Conservation (phyloP, 64 coral and sea anemone species). For the Porites lutea region DNA sequence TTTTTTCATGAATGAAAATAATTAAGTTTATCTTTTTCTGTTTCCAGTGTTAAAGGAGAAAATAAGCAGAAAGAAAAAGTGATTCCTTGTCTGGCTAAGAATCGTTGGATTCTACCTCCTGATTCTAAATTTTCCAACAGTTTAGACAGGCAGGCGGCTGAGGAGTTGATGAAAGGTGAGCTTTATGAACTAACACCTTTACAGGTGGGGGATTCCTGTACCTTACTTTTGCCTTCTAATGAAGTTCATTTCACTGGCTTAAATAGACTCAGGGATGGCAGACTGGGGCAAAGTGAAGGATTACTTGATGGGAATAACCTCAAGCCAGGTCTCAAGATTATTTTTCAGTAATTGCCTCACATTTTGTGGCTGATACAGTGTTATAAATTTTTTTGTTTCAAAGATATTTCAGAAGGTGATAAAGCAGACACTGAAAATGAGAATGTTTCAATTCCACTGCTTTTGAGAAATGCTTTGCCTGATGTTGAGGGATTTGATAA, state of each 20-base stretch:
- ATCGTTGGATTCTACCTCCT: slow-evolving; percentile 86
- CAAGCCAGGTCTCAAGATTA: no score
- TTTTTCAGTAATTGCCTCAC: not conserved
- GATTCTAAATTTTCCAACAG: slow-evolving; percentile 49
- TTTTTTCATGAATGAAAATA: not conserved
- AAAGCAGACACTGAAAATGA: slow-evolving; percentile 58
- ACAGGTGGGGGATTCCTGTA: no score
- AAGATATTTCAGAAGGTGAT: slow-evolving; percentile 49
- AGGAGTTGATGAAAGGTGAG: slow-evolving; percentile 96
- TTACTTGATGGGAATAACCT: no score
- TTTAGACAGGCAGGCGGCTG: slow-evolving; percentile 88
- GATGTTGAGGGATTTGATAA: slow-evolving; percentile 82
- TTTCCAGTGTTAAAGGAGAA: slow-evolving; percentile 83
- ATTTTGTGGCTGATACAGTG: not conserved
- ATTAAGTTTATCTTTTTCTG: not conserved
- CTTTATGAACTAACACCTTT: not conserved
- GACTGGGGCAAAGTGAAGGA: no score
- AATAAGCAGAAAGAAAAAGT: slow-evolving; percentile 81
- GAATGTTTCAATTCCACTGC: slow-evolving; percentile 79
- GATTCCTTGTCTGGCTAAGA: slow-evolving; percentile 80
- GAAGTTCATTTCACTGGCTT: no score
- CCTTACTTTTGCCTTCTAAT: no score
- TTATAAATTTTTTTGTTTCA: not conserved
- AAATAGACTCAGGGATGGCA: no score
- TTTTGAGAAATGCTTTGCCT: slow-evolving; percentile 87